A percentile compares a stretch with the other conserved stretches of the same genome.
Evolutionary conservation across 2,888 invertebrate genomes (phyloP).

Genomic region (Xestia ashworthii): DNA sequence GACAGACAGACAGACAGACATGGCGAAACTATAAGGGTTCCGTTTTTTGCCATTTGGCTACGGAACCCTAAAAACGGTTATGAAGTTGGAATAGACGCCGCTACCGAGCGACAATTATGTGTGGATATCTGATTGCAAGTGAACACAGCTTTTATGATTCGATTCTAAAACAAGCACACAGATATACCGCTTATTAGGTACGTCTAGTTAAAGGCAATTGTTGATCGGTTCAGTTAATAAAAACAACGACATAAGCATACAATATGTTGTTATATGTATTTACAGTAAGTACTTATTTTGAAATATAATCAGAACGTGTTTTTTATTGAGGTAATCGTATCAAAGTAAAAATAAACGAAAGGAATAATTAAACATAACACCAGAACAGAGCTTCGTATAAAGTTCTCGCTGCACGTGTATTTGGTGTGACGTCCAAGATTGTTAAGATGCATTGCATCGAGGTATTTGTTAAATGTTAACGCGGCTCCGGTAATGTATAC

Average conservation of each 20-base stretch:
- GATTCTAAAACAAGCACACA: conserved; percentile 63
- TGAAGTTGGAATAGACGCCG: conserved; percentile 73
- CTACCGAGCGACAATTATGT: conserved; percentile 76
- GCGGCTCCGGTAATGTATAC: conserved; percentile 66
- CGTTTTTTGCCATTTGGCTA: too few species aligned
- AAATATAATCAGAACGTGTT: conserved; percentile 12
- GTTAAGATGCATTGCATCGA: conserved; percentile 47
- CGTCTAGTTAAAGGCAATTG: conserved; percentile 59
- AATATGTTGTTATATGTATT: background rate
- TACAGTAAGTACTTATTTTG: background rate
- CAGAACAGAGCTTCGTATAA: conserved; percentile 7
- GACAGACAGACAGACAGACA: too few species aligned
- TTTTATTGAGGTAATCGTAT: background rate
- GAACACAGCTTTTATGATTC: conserved; percentile 71
- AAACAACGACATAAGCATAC: conserved; percentile 13
- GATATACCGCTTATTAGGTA: conserved; percentile 66
- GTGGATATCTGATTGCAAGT: conserved; percentile 73
- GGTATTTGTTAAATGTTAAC: conserved; percentile 57
- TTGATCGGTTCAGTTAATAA: conserved; percentile 39
- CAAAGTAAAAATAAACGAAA: background rate
- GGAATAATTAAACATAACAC: background rate
- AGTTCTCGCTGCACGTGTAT: conserved; percentile 11
- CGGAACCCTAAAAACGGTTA: too few species aligned
- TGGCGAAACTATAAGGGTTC: too few species aligned
- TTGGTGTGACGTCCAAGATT: conserved; percentile 28